Evolutionary conservation across 2,797 vertebrate genomes (phyloP).

Genomic region (Acrossocheilus wenchowensis): DNA sequence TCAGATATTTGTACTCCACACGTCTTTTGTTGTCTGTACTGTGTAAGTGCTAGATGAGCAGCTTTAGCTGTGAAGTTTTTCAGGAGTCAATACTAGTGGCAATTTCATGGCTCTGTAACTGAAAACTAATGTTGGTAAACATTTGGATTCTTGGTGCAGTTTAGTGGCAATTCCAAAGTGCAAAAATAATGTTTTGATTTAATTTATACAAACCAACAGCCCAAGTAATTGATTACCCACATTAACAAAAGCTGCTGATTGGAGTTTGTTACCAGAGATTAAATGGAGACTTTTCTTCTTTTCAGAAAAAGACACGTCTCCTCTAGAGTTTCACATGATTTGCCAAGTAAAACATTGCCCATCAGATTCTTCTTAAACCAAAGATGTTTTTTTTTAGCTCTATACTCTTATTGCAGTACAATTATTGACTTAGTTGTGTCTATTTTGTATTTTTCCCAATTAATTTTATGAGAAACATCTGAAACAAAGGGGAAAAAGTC

Average conservation of each 20-base stretch:
- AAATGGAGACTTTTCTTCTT: not conserved
- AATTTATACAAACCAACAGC: conserved; percentile 16
- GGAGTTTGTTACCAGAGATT: not conserved
- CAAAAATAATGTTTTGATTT: not conserved
- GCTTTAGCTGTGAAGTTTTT: conserved; percentile 7
- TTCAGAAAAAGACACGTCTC: not conserved
- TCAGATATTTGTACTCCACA: not conserved
- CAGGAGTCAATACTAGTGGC: not conserved
- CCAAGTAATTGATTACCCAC: not conserved
- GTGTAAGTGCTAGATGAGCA: not conserved
- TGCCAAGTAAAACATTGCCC: not conserved
- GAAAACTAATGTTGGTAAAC: conserved; percentile 25
- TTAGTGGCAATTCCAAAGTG: not conserved
- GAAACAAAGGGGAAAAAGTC: not conserved
- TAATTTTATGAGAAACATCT: not conserved
- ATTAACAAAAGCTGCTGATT: not conserved
- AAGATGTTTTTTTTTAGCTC: not conserved
- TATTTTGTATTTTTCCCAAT: not conserved
- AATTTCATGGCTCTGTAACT: conserved; percentile 29
- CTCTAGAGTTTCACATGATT: not conserved
- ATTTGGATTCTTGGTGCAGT: conserved; percentile 20
- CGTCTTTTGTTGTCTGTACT: not conserved
- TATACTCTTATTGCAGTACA: not conserved
- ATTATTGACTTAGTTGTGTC: not conserved
- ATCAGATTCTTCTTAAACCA: not conserved